These are phyloP conservation scores for Ametastegia equiseti DNA, from an alignment of 2,888 invertebrate genomes.

Conservation along the genomic window DNA sequence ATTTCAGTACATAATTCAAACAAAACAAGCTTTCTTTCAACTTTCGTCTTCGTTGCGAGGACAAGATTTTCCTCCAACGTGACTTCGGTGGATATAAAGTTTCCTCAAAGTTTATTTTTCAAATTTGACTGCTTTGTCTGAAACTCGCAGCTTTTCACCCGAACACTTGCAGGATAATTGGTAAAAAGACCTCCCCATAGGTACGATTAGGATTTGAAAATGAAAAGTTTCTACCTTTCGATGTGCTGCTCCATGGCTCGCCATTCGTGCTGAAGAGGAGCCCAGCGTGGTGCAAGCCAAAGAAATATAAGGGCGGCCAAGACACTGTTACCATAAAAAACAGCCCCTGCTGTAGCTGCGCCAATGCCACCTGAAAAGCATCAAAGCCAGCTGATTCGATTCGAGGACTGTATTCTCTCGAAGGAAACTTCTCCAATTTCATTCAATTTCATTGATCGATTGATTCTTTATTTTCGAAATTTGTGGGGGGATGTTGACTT, in stretches of 20 bases:
- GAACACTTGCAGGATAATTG: too few relatives aligned
- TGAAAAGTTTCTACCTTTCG: constrained; percentile 62
- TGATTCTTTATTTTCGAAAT: neutral
- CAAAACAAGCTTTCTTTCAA: too few relatives aligned
- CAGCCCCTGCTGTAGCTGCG: constrained; percentile 70
- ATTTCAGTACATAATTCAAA: too few relatives aligned
- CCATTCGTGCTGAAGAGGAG: constrained; percentile 68
- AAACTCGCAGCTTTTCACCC: too few relatives aligned
- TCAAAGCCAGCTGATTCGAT: constrained; percentile 31
- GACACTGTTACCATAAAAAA: constrained; percentile 73
- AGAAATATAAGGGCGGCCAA: constrained; percentile 68
- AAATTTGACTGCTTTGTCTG: too few relatives aligned
- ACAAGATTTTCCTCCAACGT: too few relatives aligned
- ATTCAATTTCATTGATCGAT: neutral
- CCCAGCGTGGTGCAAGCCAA: constrained; percentile 70
- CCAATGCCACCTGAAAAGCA: constrained; percentile 67
- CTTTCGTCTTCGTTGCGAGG: too few relatives aligned
- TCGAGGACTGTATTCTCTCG: neutral
- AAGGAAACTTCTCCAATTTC: neutral
- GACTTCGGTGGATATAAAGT: too few relatives aligned
- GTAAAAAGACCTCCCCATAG: too few relatives aligned
- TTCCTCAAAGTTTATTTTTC: too few relatives aligned
- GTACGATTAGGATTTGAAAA: neutral
- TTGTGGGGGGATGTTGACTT: neutral
- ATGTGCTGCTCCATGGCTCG: constrained; percentile 68